Conservation (phyloP, 2,888 invertebrate genomes). For the Stenodera caucasica region DNA sequence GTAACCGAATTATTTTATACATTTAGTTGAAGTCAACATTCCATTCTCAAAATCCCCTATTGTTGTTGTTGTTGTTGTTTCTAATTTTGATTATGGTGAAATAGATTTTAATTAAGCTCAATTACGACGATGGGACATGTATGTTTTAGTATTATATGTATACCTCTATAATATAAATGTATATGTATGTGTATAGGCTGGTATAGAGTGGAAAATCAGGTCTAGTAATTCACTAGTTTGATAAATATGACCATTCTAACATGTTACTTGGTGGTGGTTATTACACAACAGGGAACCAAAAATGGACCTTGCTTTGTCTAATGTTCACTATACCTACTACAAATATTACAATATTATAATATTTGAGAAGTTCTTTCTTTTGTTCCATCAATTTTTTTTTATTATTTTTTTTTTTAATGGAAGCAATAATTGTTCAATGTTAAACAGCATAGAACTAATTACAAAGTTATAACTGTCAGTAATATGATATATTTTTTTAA, state of each 20-base stretch:
- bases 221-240: slow-evolving; percentile 31
- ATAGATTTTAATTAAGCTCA: slow-evolving; percentile 40
- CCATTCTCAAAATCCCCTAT: slow-evolving; percentile 15
- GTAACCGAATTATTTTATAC: slow-evolving; percentile 12
- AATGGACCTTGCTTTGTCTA: neutral
- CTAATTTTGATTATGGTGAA: slow-evolving; percentile 25
- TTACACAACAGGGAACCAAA: slow-evolving; percentile 20
- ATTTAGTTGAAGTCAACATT: slow-evolving; percentile 7
- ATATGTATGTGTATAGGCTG: slow-evolving; percentile 16
- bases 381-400: neutral
- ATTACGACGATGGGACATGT: slow-evolving; percentile 23
- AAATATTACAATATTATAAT: neutral
- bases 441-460: slow-evolving; percentile 4
- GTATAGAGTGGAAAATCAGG: slow-evolving; percentile 42
- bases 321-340: too few species aligned
- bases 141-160: neutral
- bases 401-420: neutral
- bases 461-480: neutral
- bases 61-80: too few species aligned
- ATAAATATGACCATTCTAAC: slow-evolving; percentile 27
- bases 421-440: neutral
- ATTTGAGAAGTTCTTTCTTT: neutral
- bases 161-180: too few species aligned
- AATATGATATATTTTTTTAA: slow-evolving; percentile 8
- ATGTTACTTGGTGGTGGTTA: slow-evolving; percentile 21